Base-by-base conservation (phyloP, 2,797 vertebrate species). In the Taeniopygia guttata region DNA sequence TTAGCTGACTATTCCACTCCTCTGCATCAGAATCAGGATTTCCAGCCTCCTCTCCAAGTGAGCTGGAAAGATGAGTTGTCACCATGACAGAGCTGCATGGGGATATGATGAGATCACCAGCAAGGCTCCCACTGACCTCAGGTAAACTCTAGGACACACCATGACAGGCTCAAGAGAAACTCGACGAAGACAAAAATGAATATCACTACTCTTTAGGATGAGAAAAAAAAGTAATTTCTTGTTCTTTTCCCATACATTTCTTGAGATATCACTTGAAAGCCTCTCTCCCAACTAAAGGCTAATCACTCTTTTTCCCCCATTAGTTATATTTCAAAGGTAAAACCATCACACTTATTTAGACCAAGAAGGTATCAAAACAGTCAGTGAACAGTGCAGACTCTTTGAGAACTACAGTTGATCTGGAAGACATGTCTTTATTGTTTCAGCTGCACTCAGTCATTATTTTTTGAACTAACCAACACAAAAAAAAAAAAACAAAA, bases 41-140 rank as follows among this genome's bases (percentile, higher is more conserved):
- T 81, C 59, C 83, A 94, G 21, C 49, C 84, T 83, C 45, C 69
- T 85, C 40, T 62, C 22, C 29, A 22, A 45, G 82, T 1, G 1
- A 89, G 79, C 84, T 89, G 79, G 72, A 74, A 85, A 78, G 78
- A n/a, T 68, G 77, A 95, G 82, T 22, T 51, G 30, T 78, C 63
- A 59, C 69, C 62, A 25, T 34, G 75, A 38, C 51, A 77, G 62
- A 75, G 48, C 27, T 68, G 51, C 58, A 54, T 25, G 2, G 7
- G 74, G 58, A 54, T 58, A 68, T 42, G 49, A 83, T 32, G 56
- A 86, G 85, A 92, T 75, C 64, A 51, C 29, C 40, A 1, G 42
- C 30, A 78, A 91, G 66, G 45, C 46, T 96, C 36, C n/a, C 32
- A 5, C 0, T 3, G 4, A 75, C 89, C 91, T 88, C 29, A 34